Base-by-base conservation (phyloP, 2,888 invertebrate species). In the Galeopsomyia nigrocyanea region DNA sequence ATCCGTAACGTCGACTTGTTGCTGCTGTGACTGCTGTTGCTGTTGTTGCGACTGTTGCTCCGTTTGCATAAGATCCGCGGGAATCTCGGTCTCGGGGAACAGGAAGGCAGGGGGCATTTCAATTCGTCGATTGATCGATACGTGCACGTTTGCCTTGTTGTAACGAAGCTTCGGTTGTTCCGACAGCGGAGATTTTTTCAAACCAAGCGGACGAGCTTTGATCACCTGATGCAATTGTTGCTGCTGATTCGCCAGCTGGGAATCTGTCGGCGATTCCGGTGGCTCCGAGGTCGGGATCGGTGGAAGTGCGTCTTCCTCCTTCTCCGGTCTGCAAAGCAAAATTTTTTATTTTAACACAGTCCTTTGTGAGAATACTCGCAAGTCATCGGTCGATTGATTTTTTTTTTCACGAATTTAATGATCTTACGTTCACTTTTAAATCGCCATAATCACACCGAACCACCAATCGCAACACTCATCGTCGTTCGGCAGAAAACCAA, bases 51-150 rank as follows among this genome's bases (percentile, higher is more conserved):
- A 86, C 78, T 80, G 81, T 69, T 78, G 83, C 14, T 82, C 84
- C 70, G 87, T 82, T 84, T 89, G 86, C 82, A 88, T 87, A 76
- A 89, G 86, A 80, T 90, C 91, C 50, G 90, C 88, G 73, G 91
- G 88, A 72, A 90, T 90, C 81, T 92, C 92, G 85, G 91, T 91
- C 86, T 93, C 93, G 13, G 94, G 93, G 86, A 94, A 94, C 66
- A 94, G 88, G 85, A 94, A 94, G 21, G 93, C 92, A 16, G 94
- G 93, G 65, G 94, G 94, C 92, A 95, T 93, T 86, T 94, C 94
- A 80, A 94, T 94, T 74, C 94, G 88, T 67, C 94, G 88, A 79
- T 91, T 92, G 80, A 92, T 92, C 79, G 90, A 91, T 77, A 92
- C 90, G 81, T 91, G 91, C 58, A 93, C 90, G 47, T 89, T 89